Evolutionary conservation across 2,797 vertebrate genomes (phyloP), one percentile per base, ranked within the genome.

Genomic region (Ctenopoma multispine): DNA sequence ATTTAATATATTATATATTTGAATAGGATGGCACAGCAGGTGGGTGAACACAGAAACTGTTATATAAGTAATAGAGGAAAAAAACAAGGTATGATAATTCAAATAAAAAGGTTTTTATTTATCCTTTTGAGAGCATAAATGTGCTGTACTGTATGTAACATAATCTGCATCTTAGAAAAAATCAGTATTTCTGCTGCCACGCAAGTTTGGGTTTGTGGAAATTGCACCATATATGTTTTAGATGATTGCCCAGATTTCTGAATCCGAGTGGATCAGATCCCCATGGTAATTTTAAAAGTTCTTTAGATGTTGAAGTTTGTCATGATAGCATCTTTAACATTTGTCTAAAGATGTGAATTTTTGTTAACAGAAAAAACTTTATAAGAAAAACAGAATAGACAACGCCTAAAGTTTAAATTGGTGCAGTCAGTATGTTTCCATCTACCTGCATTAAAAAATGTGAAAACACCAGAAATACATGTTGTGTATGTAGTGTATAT

Each of bases 1-100:
- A 72, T 59, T 54, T 56, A 23, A 54, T 66, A 38, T 24, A 48
- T 66, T 60, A 54, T 36, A 15, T 51, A 50, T 23, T 20, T 1
- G 43, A 38, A 50, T 7, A 27, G 31, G 24, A 41, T 31, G 20
- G 0, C 29, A 17, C 40, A 43, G n/a, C 46, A 2, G 23, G 63
- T 24, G 8, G 5, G 29, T 36, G 36, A 41, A 8, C 36, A 27
- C 38, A 41, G 18, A 46, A 46, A 20, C 4, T 20, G 31, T 55
- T 12, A 38, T 55, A 3, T 7, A 56, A 55, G 36, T 38, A 7
- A 10, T 23, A 24, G 13, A 36, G 44, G 6, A 40, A 11, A n/a
- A 59, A 10, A 7, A 6, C 13, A 34, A 10, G 20, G 12, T 46
- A 4, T 20, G 51, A 20, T 23, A 18, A 58, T 38, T 41, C 0